Base-by-base conservation (phyloP, 1,140 invertebrate species). In the Halictus rubicundus region DNA sequence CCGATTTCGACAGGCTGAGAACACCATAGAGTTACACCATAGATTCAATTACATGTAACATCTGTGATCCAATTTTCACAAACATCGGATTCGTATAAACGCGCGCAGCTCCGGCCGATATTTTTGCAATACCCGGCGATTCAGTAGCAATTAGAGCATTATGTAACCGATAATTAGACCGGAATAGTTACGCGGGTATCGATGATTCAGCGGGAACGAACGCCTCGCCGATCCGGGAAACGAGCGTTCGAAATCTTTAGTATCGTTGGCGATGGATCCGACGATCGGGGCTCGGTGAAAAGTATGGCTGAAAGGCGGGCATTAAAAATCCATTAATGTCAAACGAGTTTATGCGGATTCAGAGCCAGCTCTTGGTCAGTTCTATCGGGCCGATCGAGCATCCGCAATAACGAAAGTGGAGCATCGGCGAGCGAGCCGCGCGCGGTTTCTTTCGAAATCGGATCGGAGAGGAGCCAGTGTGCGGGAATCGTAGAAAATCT, bases 371-470 rank as follows among this genome's bases (percentile, higher is more conserved):
- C 21, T 32, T 60, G 54, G 39, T 59, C 73, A 42, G 14, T 4
- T 42, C 19, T 68, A 68, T 76, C 64, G 25, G 10, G 2, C 2
- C 2, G 1, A 59, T 32, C n/a, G 12, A 32, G 52, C 52, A 46
- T 46, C 64, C 57, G 73, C 37, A 25, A 59, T 32, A n/a, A 54
- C 16, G 60, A 60, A 75, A 68, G 37, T 64, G 73, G 64, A 59
- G 27, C 46, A 65, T 19, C 9, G 32, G 9, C 12, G 32, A 57
- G 19, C 54, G 16, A 19, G 10, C 5, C 42, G 42, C 42, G 42
- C 23, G 23, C 8, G 2, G 25, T 14, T 27, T 61, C 23, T 61
- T 61, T 61, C 59, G 59, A 61, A 61, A 61, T 27, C 4, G 23
- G 23, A 61, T 61, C 23, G 59, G 19, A 52, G 49, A 52, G 14